phyloP scores from a whole-genome alignment of 64 coral and sea anemone species.

The Pachyseris speciosa region DNA sequence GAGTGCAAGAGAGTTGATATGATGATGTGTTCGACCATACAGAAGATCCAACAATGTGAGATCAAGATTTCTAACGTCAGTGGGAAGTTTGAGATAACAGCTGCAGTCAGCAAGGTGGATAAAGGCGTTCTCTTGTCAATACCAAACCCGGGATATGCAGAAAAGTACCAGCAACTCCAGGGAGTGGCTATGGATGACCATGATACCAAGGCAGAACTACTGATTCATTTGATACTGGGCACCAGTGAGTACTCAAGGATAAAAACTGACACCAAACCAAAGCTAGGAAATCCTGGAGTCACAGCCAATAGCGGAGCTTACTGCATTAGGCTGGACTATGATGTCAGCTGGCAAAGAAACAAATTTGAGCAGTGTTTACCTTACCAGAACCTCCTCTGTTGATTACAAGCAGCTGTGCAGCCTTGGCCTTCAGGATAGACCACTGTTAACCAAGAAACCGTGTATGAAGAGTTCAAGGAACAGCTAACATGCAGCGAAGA shows the following conservation, averaged over 20 bases:
- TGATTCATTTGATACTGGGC: slow-evolving; percentile 67
- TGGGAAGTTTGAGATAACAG: slow-evolving; percentile 22
- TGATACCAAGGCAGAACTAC: slow-evolving; percentile 20
- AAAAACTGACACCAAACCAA: slow-evolving; percentile 39
- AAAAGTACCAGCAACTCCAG: not conserved
- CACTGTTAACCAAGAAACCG: slow-evolving; percentile 21
- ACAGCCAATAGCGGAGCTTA: slow-evolving; percentile 55
- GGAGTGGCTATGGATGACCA: slow-evolving; percentile 51
- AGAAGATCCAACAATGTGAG: not conserved
- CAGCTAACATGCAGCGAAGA: slow-evolving; percentile 24
- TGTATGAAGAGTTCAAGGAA: slow-evolving; percentile 58
- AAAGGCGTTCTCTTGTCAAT: slow-evolving; percentile 18
- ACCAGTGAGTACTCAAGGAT: slow-evolving; percentile 66
- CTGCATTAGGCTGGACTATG: slow-evolving; percentile 51
- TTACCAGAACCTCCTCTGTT: not conserved
- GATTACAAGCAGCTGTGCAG: slow-evolving; percentile 64
- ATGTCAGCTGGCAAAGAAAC: slow-evolving; percentile 34
- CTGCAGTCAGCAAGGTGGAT: slow-evolving; percentile 6
- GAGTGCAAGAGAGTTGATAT: slow-evolving; percentile 52
- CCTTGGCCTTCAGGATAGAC: slow-evolving; percentile 58
- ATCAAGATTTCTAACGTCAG: not conserved
- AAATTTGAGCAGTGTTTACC: not conserved
- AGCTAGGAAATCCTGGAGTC: slow-evolving; percentile 22
- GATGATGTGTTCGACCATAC: slow-evolving; percentile 56
- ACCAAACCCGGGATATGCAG: slow-evolving; percentile 47